Evolutionary conservation across 2,888 invertebrate species (phyloP), one percentile per base, ranked within the genome.

Genomic region (Philereme transversata): DNA sequence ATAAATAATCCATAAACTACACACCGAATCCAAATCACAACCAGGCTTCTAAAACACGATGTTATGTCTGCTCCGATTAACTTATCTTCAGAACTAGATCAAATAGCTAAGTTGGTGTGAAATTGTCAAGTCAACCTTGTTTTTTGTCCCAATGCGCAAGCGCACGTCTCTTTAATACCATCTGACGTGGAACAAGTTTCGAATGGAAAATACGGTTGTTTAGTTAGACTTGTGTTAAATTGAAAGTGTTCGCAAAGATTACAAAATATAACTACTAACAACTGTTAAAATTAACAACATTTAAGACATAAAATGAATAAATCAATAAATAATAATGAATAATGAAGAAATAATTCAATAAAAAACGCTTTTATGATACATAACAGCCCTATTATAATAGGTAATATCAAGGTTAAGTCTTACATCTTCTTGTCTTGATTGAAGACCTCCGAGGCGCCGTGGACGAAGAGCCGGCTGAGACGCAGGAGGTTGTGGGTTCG

Each of bases 101-200:
- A 35, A 61, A 49, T 59, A 60, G 66, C 49, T 10, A 67, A 64
- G 62, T 64, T 52, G 56, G 64, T 68, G 68, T 69, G 67, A 69
- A 70, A 71, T 64, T 70, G 64, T 62, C 66, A 65, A 67, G 71
- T 62, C 56, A 58, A 65, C 64, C 68, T 62, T 64, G 65, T 62
- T 64, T 67, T 67, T 62, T 64, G 58, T 52, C 49, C 48, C 50
- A 50, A 51, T 52, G 61, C 57, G 46, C 63, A 47, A 22, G 48
- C 49, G 38, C 60, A 46, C 57, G 56, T 61, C 55, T 49, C 34
- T 54, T 53, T 62, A 60, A 62, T 43, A 57, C 35, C 34, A 52
- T 64, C 57, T 60, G 68, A 66, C 64, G 57, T 50, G 11, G 6
- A 60, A 64, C 68, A 51, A 59, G 68, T 59, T 60, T 57, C 40